Base-by-base conservation (phyloP, 2,113 vertebrate species). In the Tetrao urogallus region DNA sequence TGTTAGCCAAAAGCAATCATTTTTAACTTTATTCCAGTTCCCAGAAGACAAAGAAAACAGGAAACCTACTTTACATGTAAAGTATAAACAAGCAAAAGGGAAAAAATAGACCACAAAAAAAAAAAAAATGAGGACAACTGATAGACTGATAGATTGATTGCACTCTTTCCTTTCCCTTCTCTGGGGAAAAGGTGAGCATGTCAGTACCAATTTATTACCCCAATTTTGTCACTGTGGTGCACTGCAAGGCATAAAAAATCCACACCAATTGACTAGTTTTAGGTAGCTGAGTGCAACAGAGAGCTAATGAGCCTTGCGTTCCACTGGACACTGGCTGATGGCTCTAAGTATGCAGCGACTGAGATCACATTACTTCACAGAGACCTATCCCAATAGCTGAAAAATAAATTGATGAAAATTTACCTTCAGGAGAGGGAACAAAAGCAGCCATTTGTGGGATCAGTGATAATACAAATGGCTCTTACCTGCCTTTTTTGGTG, bases 181-280 rank as follows among this genome's bases (percentile, higher is more conserved):
- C 60, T 2, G 1, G 5, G 30, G 13, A 57, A 89, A 82, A 13
- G 24, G 1, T 30, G 24, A 36, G 13, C 24, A 81, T 7, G 73
- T 3, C 5, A 70, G 6, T 14, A 60, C 6, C 34, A 69, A 32
- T 34, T 58, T 11, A 43, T 8, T 25, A 74, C 3, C 3, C 4
- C 28, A 34, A 0, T 9, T 2, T 77, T 14, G 38, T 27, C 8
- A 2, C 69, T 13, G 30, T 32, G 24, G 17, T 12, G 38, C 69
- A 72, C 56, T n/a, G 56, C 56, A 58, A 58, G 11, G 12, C 8
- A 54, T 6, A 67, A 47, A 67, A 63, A 71, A 10, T 8, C 12
- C 3, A 0, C 40, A 76, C 3, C 5, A 16, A 27, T 10, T 61
- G 43, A 36, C 17, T 18, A 48, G 11, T 64, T 32, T 36, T 70